A percentile compares a stretch with the other conserved stretches of the same genome.
Conservation (phyloP, 2,797 vertebrate genomes). For the Philypnodon macrostomus region DNA sequence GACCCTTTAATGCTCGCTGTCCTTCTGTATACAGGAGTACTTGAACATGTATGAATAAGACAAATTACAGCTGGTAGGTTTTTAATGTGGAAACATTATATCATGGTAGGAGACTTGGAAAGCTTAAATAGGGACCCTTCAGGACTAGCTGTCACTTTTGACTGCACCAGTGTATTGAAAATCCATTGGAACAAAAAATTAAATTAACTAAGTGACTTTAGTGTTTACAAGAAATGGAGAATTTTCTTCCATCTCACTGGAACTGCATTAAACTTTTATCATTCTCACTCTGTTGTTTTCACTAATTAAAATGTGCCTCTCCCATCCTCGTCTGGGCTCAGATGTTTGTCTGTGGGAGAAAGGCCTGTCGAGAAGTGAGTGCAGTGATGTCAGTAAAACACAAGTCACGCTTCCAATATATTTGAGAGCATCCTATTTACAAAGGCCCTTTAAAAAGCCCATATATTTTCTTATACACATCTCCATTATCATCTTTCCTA, state of each 20-base stretch:
- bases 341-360: too few relatives aligned
- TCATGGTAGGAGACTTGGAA: too few relatives aligned
- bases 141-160: conserved; percentile 14
- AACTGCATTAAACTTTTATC: conserved; percentile 19
- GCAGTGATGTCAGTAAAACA: conserved; percentile 13
- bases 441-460: too few relatives aligned
- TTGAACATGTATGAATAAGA: too few relatives aligned
- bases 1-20: too few relatives aligned
- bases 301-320: conserved; percentile 23
- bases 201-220: conserved; percentile 12
- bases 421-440: too few relatives aligned
- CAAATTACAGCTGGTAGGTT: too few relatives aligned
- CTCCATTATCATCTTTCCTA: too few relatives aligned
- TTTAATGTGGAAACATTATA: too few relatives aligned
- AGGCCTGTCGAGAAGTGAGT: conserved; percentile 17
- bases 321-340: conserved; percentile 9
- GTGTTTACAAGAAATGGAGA: conserved; percentile 9
- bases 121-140: too few relatives aligned
- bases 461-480: too few relatives aligned
- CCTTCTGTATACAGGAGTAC: too few relatives aligned
- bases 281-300: conserved; percentile 21
- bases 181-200: background rate
- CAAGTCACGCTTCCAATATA: conserved; percentile 14
- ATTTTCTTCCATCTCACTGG: conserved; percentile 4
- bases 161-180: conserved; percentile 29